Evolutionary conservation across 2,113 vertebrate genomes (phyloP).

Genomic region (Elanus axillaris): DNA sequence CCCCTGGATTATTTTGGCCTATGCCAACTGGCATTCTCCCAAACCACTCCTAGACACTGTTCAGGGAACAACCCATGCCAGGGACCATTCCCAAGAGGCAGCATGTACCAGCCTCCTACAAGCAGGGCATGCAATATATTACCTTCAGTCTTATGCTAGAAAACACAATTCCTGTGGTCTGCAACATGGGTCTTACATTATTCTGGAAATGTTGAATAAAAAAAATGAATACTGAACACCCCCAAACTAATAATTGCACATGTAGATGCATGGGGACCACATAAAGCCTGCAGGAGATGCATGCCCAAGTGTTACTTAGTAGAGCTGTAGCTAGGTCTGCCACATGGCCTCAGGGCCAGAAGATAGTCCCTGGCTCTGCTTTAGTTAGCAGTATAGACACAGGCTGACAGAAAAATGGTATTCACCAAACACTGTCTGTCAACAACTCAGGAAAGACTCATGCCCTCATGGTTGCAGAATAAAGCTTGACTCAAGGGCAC

Average conservation of each 20-base stretch:
- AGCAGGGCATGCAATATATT: neutral
- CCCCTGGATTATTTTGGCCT: neutral
- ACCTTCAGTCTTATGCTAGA: neutral
- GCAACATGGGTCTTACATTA: neutral
- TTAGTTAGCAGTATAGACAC: neutral
- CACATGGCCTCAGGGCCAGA: neutral
- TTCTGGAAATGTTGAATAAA: neutral
- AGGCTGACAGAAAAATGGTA: neutral
- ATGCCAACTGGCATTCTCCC: neutral
- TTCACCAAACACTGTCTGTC: constrained; percentile 16
- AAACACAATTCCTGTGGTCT: neutral
- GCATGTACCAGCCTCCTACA: neutral
- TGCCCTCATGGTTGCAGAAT: neutral
- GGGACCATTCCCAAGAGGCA: neutral
- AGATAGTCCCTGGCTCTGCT: neutral
- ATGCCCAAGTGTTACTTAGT: neutral
- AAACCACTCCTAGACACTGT: neutral
- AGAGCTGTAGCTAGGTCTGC: neutral
- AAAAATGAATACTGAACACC: neutral
- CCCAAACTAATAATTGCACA: neutral
- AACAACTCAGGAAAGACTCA: constrained; percentile 15
- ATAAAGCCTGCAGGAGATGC: neutral
- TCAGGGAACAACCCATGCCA: neutral
- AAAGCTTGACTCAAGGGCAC: constrained; percentile 47
- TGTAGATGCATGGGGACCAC: neutral